Percentiles rank a stretch among this genome's conserved stretches.
Evolutionary conservation across 2,797 vertebrate genomes (phyloP).

Genomic region (Jordanella pulchra): DNA sequence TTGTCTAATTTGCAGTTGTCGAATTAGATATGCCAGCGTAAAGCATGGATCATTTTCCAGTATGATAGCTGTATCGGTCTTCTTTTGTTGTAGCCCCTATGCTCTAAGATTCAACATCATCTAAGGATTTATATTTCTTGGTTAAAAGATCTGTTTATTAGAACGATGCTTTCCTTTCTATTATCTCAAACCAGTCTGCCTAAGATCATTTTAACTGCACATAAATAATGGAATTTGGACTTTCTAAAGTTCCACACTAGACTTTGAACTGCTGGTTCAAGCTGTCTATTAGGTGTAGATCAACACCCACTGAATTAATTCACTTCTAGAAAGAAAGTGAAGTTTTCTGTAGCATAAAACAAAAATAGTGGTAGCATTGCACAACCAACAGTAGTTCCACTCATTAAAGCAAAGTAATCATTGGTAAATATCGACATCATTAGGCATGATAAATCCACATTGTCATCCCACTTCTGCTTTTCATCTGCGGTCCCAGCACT

Average conservation of each 20-base stretch:
- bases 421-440: background rate
- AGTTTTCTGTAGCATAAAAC: too few relatives aligned
- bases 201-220: background rate
- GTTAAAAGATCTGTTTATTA: background rate
- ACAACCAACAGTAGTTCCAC: too few relatives aligned
- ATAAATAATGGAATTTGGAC: background rate
- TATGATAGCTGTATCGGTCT: background rate
- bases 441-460: background rate
- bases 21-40: background rate
- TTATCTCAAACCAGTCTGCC: background rate
- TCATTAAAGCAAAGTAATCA: background rate
- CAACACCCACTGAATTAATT: too few relatives aligned
- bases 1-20: background rate
- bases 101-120: background rate
- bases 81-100: background rate
- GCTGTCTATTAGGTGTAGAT: too few relatives aligned
- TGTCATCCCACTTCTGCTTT: background rate
- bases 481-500: background rate
- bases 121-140: background rate
- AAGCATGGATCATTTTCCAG: background rate
- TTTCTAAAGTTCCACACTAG: background rate
- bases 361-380: too few relatives aligned
- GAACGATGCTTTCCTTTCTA: background rate
- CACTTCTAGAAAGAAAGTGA: too few relatives aligned
- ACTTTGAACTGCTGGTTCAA: too few relatives aligned